Conservation (phyloP, 2,888 invertebrate species). For the Neoscelio sp. region DNA sequence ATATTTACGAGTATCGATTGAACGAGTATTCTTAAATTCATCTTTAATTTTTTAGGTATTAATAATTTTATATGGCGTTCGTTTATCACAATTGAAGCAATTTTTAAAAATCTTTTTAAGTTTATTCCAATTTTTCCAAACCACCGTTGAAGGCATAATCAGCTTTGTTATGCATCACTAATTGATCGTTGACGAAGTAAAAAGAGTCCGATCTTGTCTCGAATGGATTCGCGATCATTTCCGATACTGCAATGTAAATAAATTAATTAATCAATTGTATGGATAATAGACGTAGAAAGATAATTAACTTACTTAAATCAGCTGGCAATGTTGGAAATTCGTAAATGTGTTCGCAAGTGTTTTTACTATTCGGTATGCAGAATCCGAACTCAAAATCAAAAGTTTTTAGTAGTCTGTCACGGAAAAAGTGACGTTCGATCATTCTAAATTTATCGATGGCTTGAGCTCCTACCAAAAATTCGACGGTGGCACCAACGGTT, state of each 20-base stretch:
- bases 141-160: conserved; percentile 98
- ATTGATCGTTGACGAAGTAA: conserved; percentile 98
- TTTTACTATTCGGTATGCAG: conserved; percentile 98
- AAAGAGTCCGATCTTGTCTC: conserved; percentile 99
- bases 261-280: too few relatives aligned
- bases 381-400: conserved; percentile 99
- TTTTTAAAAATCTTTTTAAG: not conserved
- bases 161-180: conserved; percentile 99
- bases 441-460: conserved; percentile 98
- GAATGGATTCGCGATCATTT: conserved; percentile 98
- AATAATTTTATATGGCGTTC: conserved; percentile 7
- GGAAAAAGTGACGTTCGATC: conserved; percentile 99
- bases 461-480: conserved; percentile 96
- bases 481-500: conserved; percentile 98
- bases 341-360: conserved; percentile 99
- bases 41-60: conserved; percentile 10
- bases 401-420: conserved; percentile 96
- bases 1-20: conserved; percentile 31
- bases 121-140: conserved; percentile 84
- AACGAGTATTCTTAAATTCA: conserved; percentile 18
- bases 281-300: too few relatives aligned
- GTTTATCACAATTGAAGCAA: conserved; percentile 47
- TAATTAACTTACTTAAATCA: conserved; percentile 90
- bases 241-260: conserved; percentile 94
- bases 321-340: conserved; percentile 96